Evolutionary conservation across 2,888 invertebrate species (phyloP).

Genomic region (Drosophila kuntzei): DNA sequence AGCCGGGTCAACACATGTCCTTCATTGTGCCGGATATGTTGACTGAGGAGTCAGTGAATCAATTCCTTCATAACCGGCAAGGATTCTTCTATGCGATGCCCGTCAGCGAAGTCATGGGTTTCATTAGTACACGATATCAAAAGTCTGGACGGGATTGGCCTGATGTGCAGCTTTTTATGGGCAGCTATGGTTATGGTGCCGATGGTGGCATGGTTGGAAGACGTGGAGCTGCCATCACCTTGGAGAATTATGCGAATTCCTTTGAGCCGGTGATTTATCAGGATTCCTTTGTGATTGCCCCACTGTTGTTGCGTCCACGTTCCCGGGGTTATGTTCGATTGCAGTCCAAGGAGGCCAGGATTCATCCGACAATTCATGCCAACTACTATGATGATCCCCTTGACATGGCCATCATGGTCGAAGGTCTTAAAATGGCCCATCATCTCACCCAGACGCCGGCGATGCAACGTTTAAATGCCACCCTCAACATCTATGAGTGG

Average conservation of each 20-base stretch:
- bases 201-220: slow-evolving; percentile 92
- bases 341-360: slow-evolving; percentile 89
- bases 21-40: slow-evolving; percentile 90
- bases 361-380: slow-evolving; percentile 93
- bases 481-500: slow-evolving; percentile 88
- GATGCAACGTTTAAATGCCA: slow-evolving; percentile 88
- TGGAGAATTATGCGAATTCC: slow-evolving; percentile 89
- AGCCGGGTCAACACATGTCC: slow-evolving; percentile 87
- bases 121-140: slow-evolving; percentile 90
- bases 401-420: slow-evolving; percentile 91
- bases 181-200: slow-evolving; percentile 90
- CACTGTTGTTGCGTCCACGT: slow-evolving; percentile 90
- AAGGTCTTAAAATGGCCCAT: slow-evolving; percentile 90
- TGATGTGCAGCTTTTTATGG: slow-evolving; percentile 92
- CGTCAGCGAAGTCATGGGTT: slow-evolving; percentile 92
- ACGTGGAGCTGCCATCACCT: slow-evolving; percentile 88
- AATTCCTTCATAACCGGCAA: slow-evolving; percentile 87
- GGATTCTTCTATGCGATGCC: slow-evolving; percentile 92
- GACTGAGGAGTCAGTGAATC: slow-evolving; percentile 87
- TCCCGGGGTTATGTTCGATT: slow-evolving; percentile 90
- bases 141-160: slow-evolving; percentile 90
- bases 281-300: slow-evolving; percentile 89
- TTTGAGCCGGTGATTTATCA: slow-evolving; percentile 90
- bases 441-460: slow-evolving; percentile 87
- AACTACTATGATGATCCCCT: slow-evolving; percentile 92